Conservation (phyloP, 2,888 invertebrate genomes). For the Esperia sulphurella region DNA sequence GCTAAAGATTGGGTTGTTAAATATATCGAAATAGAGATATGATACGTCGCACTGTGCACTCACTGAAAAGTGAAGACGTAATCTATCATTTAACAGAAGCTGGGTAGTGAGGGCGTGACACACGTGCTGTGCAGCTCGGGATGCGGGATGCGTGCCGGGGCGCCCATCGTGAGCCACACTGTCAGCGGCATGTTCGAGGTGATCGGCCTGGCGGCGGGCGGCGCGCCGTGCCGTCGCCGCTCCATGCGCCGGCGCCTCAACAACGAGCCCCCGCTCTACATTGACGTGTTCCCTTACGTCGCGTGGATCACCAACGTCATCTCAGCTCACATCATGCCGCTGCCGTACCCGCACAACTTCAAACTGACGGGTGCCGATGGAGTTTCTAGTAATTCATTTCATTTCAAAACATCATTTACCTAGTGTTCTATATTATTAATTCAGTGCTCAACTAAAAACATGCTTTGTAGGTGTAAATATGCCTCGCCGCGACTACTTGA, state of each 20-base stretch:
- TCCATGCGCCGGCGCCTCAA: constrained; percentile 50
- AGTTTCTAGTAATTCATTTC: constrained; percentile 25
- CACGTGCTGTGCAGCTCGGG: constrained; percentile 62
- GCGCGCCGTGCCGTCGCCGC: constrained; percentile 41
- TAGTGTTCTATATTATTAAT: too few relatives aligned
- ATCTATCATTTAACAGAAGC: constrained; percentile 29
- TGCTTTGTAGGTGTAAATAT: constrained; percentile 41
- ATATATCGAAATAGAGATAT: too few relatives aligned
- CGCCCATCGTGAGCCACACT: constrained; percentile 55
- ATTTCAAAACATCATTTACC: too few relatives aligned
- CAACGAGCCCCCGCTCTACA: constrained; percentile 54
- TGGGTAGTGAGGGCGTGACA: constrained; percentile 51
- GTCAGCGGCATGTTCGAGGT: constrained; percentile 52
- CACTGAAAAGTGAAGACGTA: not conserved
- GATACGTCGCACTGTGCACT: too few relatives aligned
- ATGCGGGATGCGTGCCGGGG: constrained; percentile 57
- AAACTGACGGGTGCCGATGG: constrained; percentile 36
- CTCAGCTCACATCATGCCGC: constrained; percentile 51
- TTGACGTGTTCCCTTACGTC: constrained; percentile 60
- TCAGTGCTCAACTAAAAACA: not conserved
- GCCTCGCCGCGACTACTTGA: constrained; percentile 31
- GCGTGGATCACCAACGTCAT: constrained; percentile 61
- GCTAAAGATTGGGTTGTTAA: too few relatives aligned
- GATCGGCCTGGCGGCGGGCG: constrained; percentile 52
- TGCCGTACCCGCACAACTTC: constrained; percentile 51